Evolutionary conservation across 2,888 invertebrate genomes (phyloP), one percentile per base, ranked within the genome.

Genomic region (Nephrocerus scutellatus): DNA sequence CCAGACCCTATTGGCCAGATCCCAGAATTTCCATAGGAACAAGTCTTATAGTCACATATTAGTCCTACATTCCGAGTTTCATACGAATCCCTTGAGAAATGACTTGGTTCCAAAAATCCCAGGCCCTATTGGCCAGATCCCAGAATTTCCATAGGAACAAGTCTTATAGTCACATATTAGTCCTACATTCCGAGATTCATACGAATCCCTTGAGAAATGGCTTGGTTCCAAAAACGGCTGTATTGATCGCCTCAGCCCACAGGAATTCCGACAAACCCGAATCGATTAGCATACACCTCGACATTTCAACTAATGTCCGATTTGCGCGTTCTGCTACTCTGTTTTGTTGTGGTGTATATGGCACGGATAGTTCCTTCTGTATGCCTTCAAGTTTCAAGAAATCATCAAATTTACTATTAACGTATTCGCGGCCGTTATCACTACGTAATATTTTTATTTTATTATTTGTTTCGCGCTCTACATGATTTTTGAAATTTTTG

Each of bases 271-370:
- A 47, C 2, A 58, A 24, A 4, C 40, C 44, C 6, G 48, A 39
- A 18, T 47, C 39, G 1, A 45, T 30, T 16, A 61, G 16, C 48
- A 62, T 48, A 12, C 52, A 47, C n/a, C 57, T 37, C 3, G 55
- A 51, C 35, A 47, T 46, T 10, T 59, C 54, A 7, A 57, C 32
- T 0, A 49, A 15, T 1, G 48, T 46, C 7, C 41, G 9, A 21
- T 50, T 50, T 6, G 33, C 42, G 3, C 48, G 39, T 30, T 46
- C 47, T 0, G 46, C 44, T 4, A 48, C 40, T n/a, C 47, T 46
- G 6, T 48, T 50, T 40, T 49, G 44, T 14, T 49, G 44, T 3
- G 43, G 48, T 3, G 46, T 44, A 14, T 48, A 41, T n/a, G 25
- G 21, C 10, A 39, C 41, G 2, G 36, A 23, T 2, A 43, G 19